phyloP scores from a whole-genome alignment of 1,140 invertebrate species.

The Brachionus calyciflorus region DNA sequence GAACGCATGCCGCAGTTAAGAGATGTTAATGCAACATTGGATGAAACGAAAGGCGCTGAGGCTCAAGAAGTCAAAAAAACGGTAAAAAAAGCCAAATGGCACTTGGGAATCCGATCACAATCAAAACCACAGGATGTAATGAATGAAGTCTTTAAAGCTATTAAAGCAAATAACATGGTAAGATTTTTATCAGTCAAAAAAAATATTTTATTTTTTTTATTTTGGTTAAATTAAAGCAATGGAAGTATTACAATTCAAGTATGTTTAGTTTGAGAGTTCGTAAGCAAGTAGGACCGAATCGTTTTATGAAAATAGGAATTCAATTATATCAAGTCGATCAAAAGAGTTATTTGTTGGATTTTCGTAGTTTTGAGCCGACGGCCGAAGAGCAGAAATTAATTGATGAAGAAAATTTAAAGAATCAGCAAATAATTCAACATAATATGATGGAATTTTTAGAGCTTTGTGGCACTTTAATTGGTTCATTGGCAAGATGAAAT shows the following conservation, averaged over 20 bases:
- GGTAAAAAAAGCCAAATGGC: constrained; percentile 91
- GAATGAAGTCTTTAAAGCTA: constrained; percentile 97
- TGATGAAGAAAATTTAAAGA: constrained; percentile 47
- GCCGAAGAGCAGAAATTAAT: constrained; percentile 54
- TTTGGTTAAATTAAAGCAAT: background rate
- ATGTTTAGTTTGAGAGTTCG: constrained; percentile 45
- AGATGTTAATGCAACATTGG: constrained; percentile 25
- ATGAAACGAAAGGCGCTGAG: background rate
- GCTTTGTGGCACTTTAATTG: constrained; percentile 97
- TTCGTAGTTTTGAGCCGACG: constrained; percentile 59
- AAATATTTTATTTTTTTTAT: background rate
- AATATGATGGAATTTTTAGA: constrained; percentile 99
- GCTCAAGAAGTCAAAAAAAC: constrained; percentile 13
- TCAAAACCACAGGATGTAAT: constrained; percentile 99
- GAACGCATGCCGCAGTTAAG: constrained; percentile 43
- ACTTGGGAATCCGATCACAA: constrained; percentile 92
- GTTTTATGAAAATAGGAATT: constrained; percentile 82
- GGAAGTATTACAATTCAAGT: constrained; percentile 47
- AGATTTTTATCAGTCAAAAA: constrained; percentile 49
- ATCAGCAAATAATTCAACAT: constrained; percentile 65
- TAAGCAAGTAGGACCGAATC: background rate
- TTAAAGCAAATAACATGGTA: constrained; percentile 93
- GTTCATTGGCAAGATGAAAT: constrained; percentile 74
- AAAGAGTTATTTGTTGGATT: constrained; percentile 93
- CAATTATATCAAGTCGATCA: constrained; percentile 98